Evolutionary conservation across 2,797 vertebrate species (phyloP), one percentile per base, ranked within the genome.

Genomic region (Uromys caudimaculatus): DNA sequence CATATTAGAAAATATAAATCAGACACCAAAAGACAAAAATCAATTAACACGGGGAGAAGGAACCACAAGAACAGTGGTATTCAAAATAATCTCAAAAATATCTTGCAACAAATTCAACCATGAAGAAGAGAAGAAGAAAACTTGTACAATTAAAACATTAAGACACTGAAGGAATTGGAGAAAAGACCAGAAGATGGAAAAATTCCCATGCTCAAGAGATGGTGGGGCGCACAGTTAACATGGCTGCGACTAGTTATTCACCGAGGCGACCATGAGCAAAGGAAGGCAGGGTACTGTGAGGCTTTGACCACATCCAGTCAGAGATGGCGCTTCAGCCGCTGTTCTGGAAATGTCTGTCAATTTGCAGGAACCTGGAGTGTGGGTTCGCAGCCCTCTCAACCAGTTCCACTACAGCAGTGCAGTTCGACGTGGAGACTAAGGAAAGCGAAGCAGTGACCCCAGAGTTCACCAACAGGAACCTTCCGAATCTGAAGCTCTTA

Each of bases 381-480:
- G 58, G 78, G 94, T 97, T 85, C 47, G 97, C 98, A 10, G 97
- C 97, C 89, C 84, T 96, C 75, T 90, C 98, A 11, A 82, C 94
- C 23, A 50, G 77, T 56, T 29, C 95, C 44, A 91, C 91, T 93
- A 88, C 97, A 2, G 93, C 96, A 19, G 21, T 29, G 41, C 93
- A 96, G 0, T 97, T 98, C 19, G 97, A 99, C 77, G 98, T 97
- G 35, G 97, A 97, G 56, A 97, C 98, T 0, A 97, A 96, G 0
- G 98, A 99, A 73, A 99, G 99, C 87, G 99, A 99, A 95, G 82
- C 98, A 0, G 98, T 99, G 58, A 98, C 98, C 62, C 98, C 99
- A 29, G 99, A 99, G 27, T 99, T 99, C 97, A 98, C 98, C 82
- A 99, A 99, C 98, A 98, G 99, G 96, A 99, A 99, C 97, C 99